Conservation (phyloP, 2,888 invertebrate species). For the Sminthurides aquaticus region DNA sequence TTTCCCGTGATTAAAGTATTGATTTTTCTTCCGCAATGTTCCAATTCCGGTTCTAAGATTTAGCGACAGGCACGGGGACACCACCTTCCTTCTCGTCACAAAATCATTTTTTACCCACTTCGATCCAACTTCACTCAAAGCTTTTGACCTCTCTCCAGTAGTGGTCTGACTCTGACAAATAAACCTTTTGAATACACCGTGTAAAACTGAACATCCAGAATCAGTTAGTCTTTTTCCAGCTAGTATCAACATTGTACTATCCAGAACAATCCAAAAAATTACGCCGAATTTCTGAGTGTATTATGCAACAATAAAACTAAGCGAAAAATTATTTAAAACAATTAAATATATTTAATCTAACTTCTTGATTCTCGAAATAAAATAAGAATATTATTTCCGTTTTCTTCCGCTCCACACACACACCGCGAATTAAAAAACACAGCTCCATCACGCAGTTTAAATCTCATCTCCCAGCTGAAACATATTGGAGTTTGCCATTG, state of each 20-base stretch:
- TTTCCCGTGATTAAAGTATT: slow-evolving; percentile 27
- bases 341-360: too few species aligned
- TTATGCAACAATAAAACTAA: too few species aligned
- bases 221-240: background rate
- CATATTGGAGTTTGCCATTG: too few species aligned
- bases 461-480: too few species aligned
- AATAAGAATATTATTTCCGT: too few species aligned
- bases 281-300: too few species aligned
- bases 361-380: too few species aligned
- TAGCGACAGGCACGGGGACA: slow-evolving; percentile 19
- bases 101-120: background rate
- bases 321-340: background rate
- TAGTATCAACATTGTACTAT: background rate
- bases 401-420: too few species aligned
- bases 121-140: background rate
- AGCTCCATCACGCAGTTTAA: too few species aligned
- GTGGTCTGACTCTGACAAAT: too few species aligned
- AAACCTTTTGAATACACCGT: too few species aligned
- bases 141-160: background rate
- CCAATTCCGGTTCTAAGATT: slow-evolving; percentile 20
- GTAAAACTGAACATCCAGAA: background rate
- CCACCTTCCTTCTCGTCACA: background rate
- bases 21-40: slow-evolving; percentile 19
- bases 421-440: too few species aligned
- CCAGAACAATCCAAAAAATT: background rate